Conservation (phyloP, 2,888 invertebrate species). For the Hylaea fasciaria region DNA sequence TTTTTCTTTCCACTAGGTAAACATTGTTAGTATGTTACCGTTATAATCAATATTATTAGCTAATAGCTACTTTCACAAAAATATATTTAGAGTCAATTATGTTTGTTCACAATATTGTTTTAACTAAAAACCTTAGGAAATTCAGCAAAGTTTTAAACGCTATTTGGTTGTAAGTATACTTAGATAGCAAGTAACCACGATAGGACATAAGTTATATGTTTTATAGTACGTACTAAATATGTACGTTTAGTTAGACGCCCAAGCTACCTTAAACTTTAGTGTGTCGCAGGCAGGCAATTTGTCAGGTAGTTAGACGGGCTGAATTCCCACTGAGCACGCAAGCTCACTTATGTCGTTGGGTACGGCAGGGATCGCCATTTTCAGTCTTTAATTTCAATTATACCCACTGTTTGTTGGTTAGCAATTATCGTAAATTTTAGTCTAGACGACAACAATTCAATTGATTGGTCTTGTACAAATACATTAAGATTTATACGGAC, state of each 20-base stretch:
- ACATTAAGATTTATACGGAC: constrained; percentile 1
- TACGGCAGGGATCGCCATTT: constrained; percentile 29
- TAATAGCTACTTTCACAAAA: no score
- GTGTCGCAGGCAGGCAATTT: constrained; percentile 53
- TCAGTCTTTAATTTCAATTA: constrained; percentile 33
- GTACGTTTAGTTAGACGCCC: constrained; percentile 44
- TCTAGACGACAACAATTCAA: constrained; percentile 12
- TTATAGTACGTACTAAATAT: constrained; percentile 38
- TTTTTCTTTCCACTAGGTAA: no score
- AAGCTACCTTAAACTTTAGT: constrained; percentile 53
- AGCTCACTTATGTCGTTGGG: constrained; percentile 35
- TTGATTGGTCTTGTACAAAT: constrained; percentile 3
- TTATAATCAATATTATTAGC: no score
- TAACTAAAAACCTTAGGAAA: no score
- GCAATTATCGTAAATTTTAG: constrained; percentile 20
- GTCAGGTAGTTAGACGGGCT: constrained; percentile 44
- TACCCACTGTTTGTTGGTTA: constrained; percentile 7
- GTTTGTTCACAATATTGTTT: no score
- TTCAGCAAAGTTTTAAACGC: neutral
- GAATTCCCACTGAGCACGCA: constrained; percentile 55
- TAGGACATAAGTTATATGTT: constrained; percentile 27
- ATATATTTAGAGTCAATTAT: no score
- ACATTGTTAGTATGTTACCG: neutral
- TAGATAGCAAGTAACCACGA: neutral
- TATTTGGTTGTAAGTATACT: neutral